Evolutionary conservation across 2,888 invertebrate species (phyloP).

Genomic region (Callinectes sapidus): DNA sequence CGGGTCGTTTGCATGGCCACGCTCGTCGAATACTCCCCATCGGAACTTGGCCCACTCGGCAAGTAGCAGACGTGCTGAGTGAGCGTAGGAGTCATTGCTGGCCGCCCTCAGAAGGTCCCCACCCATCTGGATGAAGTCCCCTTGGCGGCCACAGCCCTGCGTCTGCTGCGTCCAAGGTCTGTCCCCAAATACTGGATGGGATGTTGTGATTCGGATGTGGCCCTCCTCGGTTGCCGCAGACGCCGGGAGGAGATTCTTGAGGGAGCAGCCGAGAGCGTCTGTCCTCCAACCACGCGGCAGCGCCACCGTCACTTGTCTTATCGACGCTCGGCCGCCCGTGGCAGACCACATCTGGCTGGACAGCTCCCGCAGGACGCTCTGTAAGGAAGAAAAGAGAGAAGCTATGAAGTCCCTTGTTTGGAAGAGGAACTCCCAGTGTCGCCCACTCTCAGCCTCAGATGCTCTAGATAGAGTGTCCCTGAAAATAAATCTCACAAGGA

Average conservation of each 20-base stretch:
- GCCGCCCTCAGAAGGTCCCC: slow-evolving; percentile 74
- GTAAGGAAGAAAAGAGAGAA: slow-evolving; percentile 18
- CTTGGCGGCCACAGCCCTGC: slow-evolving; percentile 80
- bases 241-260: slow-evolving; percentile 55
- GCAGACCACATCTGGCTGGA: slow-evolving; percentile 80
- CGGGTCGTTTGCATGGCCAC: slow-evolving; percentile 80
- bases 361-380: slow-evolving; percentile 78
- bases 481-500: not conserved
- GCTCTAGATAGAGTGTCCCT: not conserved
- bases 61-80: slow-evolving; percentile 77
- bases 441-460: not conserved
- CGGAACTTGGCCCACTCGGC: slow-evolving; percentile 83
- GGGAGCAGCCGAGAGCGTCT: slow-evolving; percentile 66
- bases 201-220: slow-evolving; percentile 61
- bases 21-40: slow-evolving; percentile 83
- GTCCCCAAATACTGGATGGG: slow-evolving; percentile 78
- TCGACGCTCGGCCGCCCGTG: slow-evolving; percentile 79
- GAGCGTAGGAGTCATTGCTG: slow-evolving; percentile 67
- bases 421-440: not conserved
- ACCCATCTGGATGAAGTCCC: slow-evolving; percentile 80
- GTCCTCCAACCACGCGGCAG: slow-evolving; percentile 80
- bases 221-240: slow-evolving; percentile 52
- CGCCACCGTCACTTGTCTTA: slow-evolving; percentile 80
- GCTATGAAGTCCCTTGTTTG: not conserved
- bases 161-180: slow-evolving; percentile 81